Conservation (phyloP, 2,113 vertebrate species). For the Actinemys pallida region DNA sequence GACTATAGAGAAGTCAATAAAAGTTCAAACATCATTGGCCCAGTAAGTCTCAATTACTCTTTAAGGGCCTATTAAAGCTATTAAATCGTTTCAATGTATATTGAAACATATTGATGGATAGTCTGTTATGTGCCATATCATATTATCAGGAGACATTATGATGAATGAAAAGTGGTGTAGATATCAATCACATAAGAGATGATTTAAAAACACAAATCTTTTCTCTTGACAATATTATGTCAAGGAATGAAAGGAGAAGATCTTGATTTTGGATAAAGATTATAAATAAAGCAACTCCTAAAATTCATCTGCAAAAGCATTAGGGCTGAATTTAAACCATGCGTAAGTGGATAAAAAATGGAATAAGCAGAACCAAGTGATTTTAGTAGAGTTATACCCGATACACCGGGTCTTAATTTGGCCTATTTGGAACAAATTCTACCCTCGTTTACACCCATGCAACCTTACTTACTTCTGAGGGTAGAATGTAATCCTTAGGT, state of each 20-base stretch:
- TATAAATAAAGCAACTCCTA: background rate
- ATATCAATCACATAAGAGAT: constrained; percentile 35
- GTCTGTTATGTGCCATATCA: constrained; percentile 49
- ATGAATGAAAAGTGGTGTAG: background rate
- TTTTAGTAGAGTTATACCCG: background rate
- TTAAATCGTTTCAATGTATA: constrained; percentile 43
- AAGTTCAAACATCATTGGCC: constrained; percentile 68
- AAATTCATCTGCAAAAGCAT: background rate
- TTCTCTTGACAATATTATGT: background rate
- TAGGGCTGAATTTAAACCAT: background rate
- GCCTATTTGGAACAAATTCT: background rate
- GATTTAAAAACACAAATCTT: background rate
- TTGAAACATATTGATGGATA: constrained; percentile 68
- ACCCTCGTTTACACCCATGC: accelerated
- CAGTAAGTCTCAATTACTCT: constrained; percentile 66
- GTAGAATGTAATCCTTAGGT: accelerated
- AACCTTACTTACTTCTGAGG: background rate
- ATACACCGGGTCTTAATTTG: background rate
- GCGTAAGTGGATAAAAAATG: background rate
- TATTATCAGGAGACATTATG: constrained; percentile 22
- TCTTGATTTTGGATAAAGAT: background rate
- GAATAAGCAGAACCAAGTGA: background rate
- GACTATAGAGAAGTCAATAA: constrained; percentile 61
- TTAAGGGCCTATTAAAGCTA: constrained; percentile 42
- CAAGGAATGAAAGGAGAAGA: background rate